A percentile compares a stretch with the other conserved stretches of the same genome.
Conservation (phyloP, 2,888 invertebrate species). For the Polymixis flavicincta region DNA sequence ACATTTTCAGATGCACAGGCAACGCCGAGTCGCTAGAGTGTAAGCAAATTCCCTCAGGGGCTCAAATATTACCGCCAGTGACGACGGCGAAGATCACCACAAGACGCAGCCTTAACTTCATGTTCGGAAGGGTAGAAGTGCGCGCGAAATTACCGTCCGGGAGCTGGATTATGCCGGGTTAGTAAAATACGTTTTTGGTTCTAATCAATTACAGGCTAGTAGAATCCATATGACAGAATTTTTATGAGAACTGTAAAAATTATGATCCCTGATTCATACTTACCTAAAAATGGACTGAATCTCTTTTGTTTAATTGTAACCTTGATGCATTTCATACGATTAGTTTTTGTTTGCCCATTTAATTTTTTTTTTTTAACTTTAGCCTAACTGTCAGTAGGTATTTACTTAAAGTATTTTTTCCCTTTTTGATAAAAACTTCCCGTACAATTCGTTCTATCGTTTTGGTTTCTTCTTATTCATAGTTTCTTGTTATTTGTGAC, state of each 20-base stretch:
- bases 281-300: background rate
- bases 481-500: no score
- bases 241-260: background rate
- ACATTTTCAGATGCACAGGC: conserved; percentile 86
- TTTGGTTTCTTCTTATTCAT: no score
- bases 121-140: conserved; percentile 93
- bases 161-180: conserved; percentile 95
- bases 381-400: no score
- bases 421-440: no score
- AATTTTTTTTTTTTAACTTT: no score
- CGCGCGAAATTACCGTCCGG: conserved; percentile 94
- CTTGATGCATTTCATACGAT: no score
- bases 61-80: conserved; percentile 93
- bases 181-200: background rate
- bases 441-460: no score
- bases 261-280: background rate
- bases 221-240: background rate
- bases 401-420: no score
- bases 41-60: conserved; percentile 83
- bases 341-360: no score
- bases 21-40: conserved; percentile 85
- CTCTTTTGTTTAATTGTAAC: background rate
- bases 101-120: conserved; percentile 92
- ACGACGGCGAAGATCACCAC: conserved; percentile 92
- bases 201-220: background rate